Evolutionary conservation across 2,888 invertebrate species (phyloP).

Genomic region (Dastarcus helophoroides): DNA sequence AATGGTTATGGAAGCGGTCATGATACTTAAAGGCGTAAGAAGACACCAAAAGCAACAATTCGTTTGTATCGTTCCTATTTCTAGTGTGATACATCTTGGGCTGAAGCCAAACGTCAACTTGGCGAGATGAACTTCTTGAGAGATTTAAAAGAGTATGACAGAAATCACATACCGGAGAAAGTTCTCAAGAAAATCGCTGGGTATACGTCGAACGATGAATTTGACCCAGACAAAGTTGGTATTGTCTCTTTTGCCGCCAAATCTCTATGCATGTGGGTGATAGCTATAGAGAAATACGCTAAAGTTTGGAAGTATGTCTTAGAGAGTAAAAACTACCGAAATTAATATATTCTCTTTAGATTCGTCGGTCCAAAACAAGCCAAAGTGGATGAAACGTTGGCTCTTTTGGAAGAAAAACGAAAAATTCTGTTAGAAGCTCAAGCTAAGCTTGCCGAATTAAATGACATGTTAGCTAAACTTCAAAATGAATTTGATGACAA

Average conservation of each 20-base stretch:
- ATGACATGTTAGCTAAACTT: constrained; percentile 60
- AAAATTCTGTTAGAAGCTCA: constrained; percentile 65
- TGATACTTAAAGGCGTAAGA: constrained; percentile 60
- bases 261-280: constrained; percentile 82
- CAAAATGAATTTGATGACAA: constrained; percentile 74
- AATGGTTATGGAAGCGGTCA: constrained; percentile 82
- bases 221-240: constrained; percentile 80
- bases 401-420: constrained; percentile 68
- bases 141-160: constrained; percentile 73
- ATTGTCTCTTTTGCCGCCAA: constrained; percentile 75
- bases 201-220: constrained; percentile 71
- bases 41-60: not conserved
- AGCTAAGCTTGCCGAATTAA: constrained; percentile 64
- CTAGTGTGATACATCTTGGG: constrained; percentile 71
- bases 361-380: constrained; percentile 82
- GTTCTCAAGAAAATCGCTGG: constrained; percentile 68
- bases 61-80: too few relatives aligned
- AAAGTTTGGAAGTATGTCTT: constrained; percentile 65
- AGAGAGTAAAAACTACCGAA: too few relatives aligned
- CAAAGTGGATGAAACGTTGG: constrained; percentile 63
- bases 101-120: constrained; percentile 74
- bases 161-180: constrained; percentile 75
- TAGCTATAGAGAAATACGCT: constrained; percentile 85
- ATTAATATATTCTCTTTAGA: too few relatives aligned
- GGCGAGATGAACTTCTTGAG: constrained; percentile 71